Evolutionary conservation across 2,888 invertebrate species (phyloP), one percentile per base, ranked within the genome.

Genomic region (Odontocerum albicorne): DNA sequence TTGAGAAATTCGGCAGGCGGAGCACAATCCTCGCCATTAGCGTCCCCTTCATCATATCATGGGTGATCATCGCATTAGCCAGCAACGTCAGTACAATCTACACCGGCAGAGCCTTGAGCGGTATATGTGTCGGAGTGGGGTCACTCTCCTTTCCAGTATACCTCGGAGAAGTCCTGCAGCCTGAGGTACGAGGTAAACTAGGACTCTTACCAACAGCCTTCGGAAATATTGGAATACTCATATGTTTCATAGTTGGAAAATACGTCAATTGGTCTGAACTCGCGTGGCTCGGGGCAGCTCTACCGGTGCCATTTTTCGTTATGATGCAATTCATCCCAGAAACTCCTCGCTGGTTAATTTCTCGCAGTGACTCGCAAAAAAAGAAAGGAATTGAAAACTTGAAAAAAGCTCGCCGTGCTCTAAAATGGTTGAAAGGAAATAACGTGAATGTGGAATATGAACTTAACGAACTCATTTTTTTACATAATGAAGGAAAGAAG

Each of bases 131-230:
- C 12, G 93, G 95, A 33, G 79, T 96, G 51, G 87, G 90, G 1
- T 92, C 93, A 1, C 80, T 96, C 2, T 87, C 90, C 13, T 81
- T 92, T 63, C 96, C 96, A 0, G 92, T 96, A 1, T 97, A 96
- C 69, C 82, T 97, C 47, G 94, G 94, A 27, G 97, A 97, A 75
- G 91, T 93, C 1, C 82, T 96, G 22, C 93, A 96, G 67, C 90
- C 94, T 1, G 92, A 95, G 77, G 88, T 94, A 8, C 81, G 97
- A 57, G 97, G 97, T 4, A 87, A 90, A 10, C 77, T 97, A 21
- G 96, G 96, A 35, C 74, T 94, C 38, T 69, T 94, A 59, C 93
- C 93, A 0, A 93, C 93, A 16, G 90, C 90, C 1, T 85, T 94
- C 50, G 94, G 94, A 73, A 93, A 93, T 66, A 84, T 86, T 59